These are phyloP conservation scores for Trididemnum nubilum DNA, from an alignment of 23 tunicate genomes.

Conservation along the genomic window DNA sequence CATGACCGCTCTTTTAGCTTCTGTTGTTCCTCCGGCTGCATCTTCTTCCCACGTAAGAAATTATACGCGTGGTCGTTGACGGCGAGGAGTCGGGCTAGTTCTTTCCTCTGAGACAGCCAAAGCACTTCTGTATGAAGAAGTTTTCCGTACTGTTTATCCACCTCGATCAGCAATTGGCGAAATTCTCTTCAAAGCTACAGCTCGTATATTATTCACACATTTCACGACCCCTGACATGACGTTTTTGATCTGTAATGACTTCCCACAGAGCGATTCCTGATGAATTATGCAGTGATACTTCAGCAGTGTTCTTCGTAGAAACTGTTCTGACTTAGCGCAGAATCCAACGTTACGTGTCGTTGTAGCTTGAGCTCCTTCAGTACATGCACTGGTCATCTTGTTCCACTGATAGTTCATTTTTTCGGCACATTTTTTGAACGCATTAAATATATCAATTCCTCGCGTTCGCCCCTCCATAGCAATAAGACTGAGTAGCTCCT, in stretches of 20 bases:
- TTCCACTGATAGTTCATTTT: slow-evolving; percentile 23
- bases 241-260: slow-evolving; percentile 16
- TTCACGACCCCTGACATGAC: slow-evolving; percentile 15
- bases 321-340: slow-evolving; percentile 15
- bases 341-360: slow-evolving; percentile 11
- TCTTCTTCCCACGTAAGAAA: slow-evolving; percentile 19
- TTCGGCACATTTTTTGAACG: slow-evolving; percentile 15
- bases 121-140: slow-evolving; percentile 10
- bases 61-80: slow-evolving; percentile 24
- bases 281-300: slow-evolving; percentile 19
- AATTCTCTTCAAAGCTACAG: slow-evolving; percentile 17
- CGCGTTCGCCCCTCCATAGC: slow-evolving; percentile 36
- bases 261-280: slow-evolving; percentile 20
- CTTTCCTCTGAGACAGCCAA: slow-evolving; percentile 12
- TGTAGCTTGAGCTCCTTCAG: slow-evolving; percentile 15
- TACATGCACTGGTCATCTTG: slow-evolving; percentile 27
- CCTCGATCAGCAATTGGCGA: slow-evolving; percentile 5
- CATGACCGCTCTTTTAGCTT: background rate
- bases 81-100: slow-evolving; percentile 17
- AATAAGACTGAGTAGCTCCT: slow-evolving; percentile 30
- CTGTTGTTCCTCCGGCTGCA: too few species aligned
- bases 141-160: slow-evolving; percentile 14
- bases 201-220: slow-evolving; percentile 19
- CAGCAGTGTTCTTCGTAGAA: slow-evolving; percentile 15
- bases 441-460: slow-evolving; percentile 25